A percentile compares a stretch with the other conserved stretches of the same genome.
Conservation (phyloP, 2,113 vertebrate genomes). For the Lathamus discolor region DNA sequence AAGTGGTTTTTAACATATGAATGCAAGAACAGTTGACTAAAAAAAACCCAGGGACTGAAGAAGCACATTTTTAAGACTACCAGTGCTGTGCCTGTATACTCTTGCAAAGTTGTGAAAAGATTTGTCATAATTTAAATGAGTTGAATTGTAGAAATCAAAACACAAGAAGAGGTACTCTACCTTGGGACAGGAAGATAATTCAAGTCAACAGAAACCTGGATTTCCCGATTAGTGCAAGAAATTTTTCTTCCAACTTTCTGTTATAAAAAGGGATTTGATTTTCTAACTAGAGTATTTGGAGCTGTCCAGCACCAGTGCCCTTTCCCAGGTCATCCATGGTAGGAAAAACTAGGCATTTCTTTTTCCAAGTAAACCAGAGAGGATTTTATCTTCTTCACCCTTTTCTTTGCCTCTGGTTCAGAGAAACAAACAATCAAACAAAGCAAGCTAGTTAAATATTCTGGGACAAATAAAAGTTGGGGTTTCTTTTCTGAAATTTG, state of each 20-base stretch:
- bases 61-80: background rate
- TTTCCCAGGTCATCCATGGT: background rate
- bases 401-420: background rate
- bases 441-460: background rate
- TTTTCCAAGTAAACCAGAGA: background rate
- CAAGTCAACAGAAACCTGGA: background rate
- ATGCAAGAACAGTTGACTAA: background rate
- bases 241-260: background rate
- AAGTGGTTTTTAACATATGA: background rate
- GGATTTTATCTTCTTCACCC: background rate
- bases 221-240: background rate
- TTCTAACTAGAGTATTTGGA: background rate
- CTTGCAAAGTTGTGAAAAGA: background rate
- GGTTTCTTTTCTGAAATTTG: background rate
- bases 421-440: background rate
- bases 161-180: background rate
- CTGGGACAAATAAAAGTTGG: background rate
- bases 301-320: background rate
- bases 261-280: background rate
- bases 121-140: background rate
- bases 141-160: background rate
- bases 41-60: background rate
- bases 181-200: background rate
- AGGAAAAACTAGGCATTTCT: background rate
- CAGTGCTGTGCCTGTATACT: background rate